Evolutionary conservation across 2,797 vertebrate genomes (phyloP), one percentile per base, ranked within the genome.

Genomic region (Poecilia gillii): DNA sequence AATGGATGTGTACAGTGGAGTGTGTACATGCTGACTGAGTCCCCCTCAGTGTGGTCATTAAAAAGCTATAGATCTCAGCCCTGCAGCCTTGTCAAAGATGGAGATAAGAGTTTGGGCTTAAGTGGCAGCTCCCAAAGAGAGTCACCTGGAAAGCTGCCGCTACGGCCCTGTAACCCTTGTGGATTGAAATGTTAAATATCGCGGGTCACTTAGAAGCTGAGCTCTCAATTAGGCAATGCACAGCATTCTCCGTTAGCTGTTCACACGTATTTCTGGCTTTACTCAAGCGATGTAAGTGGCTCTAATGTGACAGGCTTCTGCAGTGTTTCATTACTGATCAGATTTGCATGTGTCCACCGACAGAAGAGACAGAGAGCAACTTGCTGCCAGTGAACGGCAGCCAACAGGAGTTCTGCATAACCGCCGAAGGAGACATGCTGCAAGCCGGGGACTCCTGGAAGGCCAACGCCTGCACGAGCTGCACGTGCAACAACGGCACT

Each of bases 391-490:
- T 95, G 75, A 94, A 95, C 89, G 90, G 72, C 89, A 95, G 93
- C 84, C 95, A 95, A 72, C 92, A 92, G 86, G 95, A 95, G 87
- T 95, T 95, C 91, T 97, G 96, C 81, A 92, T 96, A 41, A 96
- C 95, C 85, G 92, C 87, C 12, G 94, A 93, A 3, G 96, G 96
- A 51, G 95, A 96, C 31, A 86, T 96, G 82, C 92, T 96, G 71
- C 87, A 94, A 84, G 90, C 94, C 0, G 96, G 96, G 25, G 95
- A 96, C 90, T 95, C 96, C n/a, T 96, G 96, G 96, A 96, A 93
- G 89, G 90, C 94, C 76, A 95, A 96, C 72, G 94, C 95, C 85
- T 97, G 96, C 93, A 96, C 95, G 89, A 97, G 96, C 94, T 97
- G 96, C 90, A 94, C 94, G 86, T 97, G 96, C 92, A 94, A 89